Conservation (phyloP, 2,888 invertebrate species). For the Parochlus steinenii region DNA sequence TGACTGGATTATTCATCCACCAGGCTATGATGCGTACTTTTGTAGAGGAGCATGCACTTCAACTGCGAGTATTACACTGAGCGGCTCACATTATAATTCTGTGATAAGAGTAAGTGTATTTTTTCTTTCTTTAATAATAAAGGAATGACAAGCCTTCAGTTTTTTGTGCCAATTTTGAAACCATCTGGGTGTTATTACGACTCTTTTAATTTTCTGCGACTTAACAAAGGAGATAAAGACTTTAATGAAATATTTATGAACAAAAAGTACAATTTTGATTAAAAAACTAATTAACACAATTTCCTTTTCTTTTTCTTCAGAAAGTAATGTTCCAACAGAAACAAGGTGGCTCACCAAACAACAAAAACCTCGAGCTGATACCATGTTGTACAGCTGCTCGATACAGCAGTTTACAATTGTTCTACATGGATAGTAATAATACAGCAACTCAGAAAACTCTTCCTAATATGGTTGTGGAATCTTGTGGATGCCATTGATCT, state of each 20-base stretch:
- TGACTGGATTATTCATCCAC: constrained; percentile 71
- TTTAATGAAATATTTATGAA: too few relatives aligned
- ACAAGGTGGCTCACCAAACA: constrained; percentile 27
- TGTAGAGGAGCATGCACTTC: constrained; percentile 67
- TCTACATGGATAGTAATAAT: constrained; percentile 65
- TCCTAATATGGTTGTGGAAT: constrained; percentile 83
- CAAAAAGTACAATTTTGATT: too few relatives aligned
- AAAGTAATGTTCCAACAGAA: constrained; percentile 46
- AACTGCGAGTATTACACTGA: constrained; percentile 49
- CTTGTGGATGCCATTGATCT: constrained; percentile 81
- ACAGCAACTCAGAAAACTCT: constrained; percentile 62
- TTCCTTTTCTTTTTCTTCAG: constrained; percentile 33
- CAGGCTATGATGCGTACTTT: constrained; percentile 74
- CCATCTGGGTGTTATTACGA: not conserved
- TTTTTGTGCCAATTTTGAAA: too few relatives aligned
- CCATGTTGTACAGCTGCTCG: constrained; percentile 79
- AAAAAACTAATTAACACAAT: too few relatives aligned
- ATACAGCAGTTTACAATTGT: constrained; percentile 59
- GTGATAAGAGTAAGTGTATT: constrained; percentile 50
- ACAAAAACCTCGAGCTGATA: constrained; percentile 44
- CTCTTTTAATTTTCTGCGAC: not conserved
- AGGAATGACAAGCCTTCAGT: too few relatives aligned
- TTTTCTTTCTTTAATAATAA: not conserved
- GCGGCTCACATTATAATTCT: constrained; percentile 49
- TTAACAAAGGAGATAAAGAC: not conserved